These are phyloP conservation scores for Thera britannica DNA, from an alignment of 2,888 invertebrate genomes.

Conservation along the genomic window DNA sequence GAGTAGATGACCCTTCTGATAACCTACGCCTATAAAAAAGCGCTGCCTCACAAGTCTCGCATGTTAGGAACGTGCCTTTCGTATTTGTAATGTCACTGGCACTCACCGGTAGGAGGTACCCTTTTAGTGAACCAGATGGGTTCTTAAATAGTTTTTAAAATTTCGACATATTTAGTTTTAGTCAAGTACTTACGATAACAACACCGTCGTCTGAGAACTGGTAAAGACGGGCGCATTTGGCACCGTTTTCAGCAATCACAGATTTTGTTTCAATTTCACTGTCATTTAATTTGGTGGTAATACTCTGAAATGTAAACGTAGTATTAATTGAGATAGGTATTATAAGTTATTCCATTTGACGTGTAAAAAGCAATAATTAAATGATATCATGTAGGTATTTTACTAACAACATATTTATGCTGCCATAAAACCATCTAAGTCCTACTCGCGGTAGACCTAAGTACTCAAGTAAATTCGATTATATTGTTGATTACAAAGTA, in stretches of 20 bases:
- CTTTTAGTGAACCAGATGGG: too few species aligned
- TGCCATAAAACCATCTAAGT: too few species aligned
- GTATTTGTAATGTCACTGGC: too few species aligned
- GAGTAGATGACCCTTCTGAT: too few species aligned
- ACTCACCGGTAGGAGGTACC: too few species aligned
- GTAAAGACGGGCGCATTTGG: constrained; percentile 70
- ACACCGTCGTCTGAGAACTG: constrained; percentile 73
- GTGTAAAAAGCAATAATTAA: background rate
- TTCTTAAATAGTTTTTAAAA: too few species aligned
- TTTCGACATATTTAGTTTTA: background rate
- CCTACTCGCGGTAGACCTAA: too few species aligned
- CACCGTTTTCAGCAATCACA: constrained; percentile 65
- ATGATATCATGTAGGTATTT: background rate
- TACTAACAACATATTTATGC: background rate
- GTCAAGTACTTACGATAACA: constrained; percentile 63
- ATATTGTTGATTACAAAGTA: too few species aligned
- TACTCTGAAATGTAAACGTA: constrained; percentile 67
- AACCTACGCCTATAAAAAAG: too few species aligned
- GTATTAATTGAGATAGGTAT: background rate
- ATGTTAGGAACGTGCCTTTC: too few species aligned
- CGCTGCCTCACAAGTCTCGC: too few species aligned
- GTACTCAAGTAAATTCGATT: too few species aligned
- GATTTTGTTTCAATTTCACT: constrained; percentile 76
- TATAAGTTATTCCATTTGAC: background rate
- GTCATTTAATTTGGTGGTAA: constrained; percentile 81